Evolutionary conservation across 2,888 invertebrate species (phyloP).

Genomic region (Caenorhabditis panamensis): DNA sequence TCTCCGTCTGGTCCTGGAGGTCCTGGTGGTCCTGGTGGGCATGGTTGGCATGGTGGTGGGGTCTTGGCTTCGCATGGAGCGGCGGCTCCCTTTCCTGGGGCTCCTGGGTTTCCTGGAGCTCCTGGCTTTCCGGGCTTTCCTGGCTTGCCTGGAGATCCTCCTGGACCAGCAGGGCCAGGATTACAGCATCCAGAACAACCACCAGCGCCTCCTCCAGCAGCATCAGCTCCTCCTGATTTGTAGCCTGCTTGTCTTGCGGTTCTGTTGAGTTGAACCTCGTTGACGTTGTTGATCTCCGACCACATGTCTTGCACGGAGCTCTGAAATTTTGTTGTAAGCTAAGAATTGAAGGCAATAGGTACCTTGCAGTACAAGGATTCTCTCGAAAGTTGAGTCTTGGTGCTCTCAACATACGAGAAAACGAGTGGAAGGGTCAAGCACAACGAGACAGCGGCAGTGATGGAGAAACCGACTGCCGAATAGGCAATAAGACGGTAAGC

Average conservation of each 20-base stretch:
- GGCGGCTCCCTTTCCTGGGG: constrained; percentile 63
- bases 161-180: constrained; percentile 60
- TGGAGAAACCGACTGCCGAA: constrained; percentile 56
- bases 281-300: constrained; percentile 54
- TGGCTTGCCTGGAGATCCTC: constrained; percentile 59
- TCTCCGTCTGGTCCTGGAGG: constrained; percentile 67
- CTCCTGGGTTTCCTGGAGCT: constrained; percentile 70
- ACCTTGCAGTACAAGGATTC: constrained; percentile 63
- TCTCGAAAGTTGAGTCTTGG: constrained; percentile 52
- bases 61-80: constrained; percentile 55
- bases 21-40: constrained; percentile 70
- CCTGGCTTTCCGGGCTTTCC: constrained; percentile 66
- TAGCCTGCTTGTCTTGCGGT: constrained; percentile 54
- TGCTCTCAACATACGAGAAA: constrained; percentile 53
- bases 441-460: constrained; percentile 51
- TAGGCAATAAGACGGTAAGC: constrained; percentile 61
- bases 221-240: constrained; percentile 24
- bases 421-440: constrained; percentile 55
- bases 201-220: constrained; percentile 23
- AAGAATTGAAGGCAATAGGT: neutral
- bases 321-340: no score
- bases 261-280: constrained; percentile 40
- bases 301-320: constrained; percentile 60
- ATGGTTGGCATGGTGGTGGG: constrained; percentile 62
- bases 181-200: constrained; percentile 64